Percentiles rank a stretch among this genome's conserved stretches.
Conservation (phyloP, 2,888 invertebrate species). For the Cetonia aurata region DNA sequence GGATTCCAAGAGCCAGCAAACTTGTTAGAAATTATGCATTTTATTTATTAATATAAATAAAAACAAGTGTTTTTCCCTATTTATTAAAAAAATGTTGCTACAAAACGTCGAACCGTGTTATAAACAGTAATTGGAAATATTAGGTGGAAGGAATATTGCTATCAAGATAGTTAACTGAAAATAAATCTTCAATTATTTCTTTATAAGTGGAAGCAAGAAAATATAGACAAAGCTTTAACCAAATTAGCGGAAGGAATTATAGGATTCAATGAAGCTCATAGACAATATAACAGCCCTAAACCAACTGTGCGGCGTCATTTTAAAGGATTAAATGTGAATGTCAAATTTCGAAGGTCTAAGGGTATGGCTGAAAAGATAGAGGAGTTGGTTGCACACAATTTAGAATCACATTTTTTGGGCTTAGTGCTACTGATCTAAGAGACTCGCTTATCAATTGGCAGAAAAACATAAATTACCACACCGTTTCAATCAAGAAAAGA, state of each 20-base stretch:
- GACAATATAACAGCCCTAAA: constrained; percentile 34
- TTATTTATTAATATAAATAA: too few relatives aligned
- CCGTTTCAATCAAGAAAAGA: constrained; percentile 41
- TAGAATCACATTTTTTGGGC: constrained; percentile 45
- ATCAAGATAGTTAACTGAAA: background rate
- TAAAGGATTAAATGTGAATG: constrained; percentile 35
- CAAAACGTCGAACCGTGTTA: too few relatives aligned
- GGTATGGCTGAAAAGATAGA: constrained; percentile 45
- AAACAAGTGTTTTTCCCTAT: too few relatives aligned
- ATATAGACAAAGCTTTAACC: constrained; percentile 45
- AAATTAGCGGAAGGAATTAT: constrained; percentile 40
- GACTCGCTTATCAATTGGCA: constrained; percentile 45
- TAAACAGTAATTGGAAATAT: too few relatives aligned
- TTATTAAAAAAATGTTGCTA: too few relatives aligned
- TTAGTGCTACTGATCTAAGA: constrained; percentile 47
- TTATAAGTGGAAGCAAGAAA: constrained; percentile 35
- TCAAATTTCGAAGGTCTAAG: constrained; percentile 15
- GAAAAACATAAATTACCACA: constrained; percentile 48
- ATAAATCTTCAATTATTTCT: too few relatives aligned
- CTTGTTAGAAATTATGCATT: too few relatives aligned
- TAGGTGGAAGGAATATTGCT: too few relatives aligned
- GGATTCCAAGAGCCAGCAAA: too few relatives aligned
- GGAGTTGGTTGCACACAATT: constrained; percentile 41
- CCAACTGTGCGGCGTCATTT: constrained; percentile 44
- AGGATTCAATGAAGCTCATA: constrained; percentile 44